Evolutionary conservation across 2,888 invertebrate species (phyloP).

Genomic region (Tenodera sinensis): DNA sequence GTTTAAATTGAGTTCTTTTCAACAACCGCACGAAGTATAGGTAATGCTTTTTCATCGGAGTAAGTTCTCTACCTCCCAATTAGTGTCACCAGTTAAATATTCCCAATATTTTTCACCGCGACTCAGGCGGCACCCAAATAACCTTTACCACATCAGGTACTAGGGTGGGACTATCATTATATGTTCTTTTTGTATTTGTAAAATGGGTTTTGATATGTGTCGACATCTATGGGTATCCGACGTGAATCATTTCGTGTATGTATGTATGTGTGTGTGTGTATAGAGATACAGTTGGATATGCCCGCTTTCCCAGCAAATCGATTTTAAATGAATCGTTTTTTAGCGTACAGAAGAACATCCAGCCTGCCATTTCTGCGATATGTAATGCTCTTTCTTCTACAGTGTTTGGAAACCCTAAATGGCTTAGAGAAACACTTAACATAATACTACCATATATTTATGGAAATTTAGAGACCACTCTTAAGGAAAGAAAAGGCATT

Average conservation of each 20-base stretch:
- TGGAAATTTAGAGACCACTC: too few relatives aligned
- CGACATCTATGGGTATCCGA: neutral
- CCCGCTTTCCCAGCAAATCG: neutral
- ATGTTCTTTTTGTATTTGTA: neutral
- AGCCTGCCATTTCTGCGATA: neutral
- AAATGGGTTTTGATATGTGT: neutral
- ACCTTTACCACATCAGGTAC: neutral
- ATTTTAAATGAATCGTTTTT: neutral
- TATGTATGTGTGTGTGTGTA: neutral
- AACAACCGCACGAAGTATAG: neutral
- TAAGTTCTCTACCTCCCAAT: neutral
- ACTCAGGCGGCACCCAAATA: neutral
- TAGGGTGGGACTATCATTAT: neutral
- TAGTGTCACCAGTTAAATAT: neutral
- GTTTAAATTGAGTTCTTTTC: neutral
- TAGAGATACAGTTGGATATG: neutral
- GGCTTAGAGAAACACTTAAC: too few relatives aligned
- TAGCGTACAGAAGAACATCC: neutral
- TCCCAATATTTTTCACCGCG: neutral
- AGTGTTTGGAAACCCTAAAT: neutral
- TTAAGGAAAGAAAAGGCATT: too few relatives aligned
- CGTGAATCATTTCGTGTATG: neutral
- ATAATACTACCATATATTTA: too few relatives aligned
- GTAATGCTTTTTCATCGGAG: neutral
- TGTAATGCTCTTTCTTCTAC: neutral